Evolutionary conservation across 2,797 vertebrate species (phyloP), one percentile per base, ranked within the genome.

Genomic region (Enteromius afrohamiltoni): DNA sequence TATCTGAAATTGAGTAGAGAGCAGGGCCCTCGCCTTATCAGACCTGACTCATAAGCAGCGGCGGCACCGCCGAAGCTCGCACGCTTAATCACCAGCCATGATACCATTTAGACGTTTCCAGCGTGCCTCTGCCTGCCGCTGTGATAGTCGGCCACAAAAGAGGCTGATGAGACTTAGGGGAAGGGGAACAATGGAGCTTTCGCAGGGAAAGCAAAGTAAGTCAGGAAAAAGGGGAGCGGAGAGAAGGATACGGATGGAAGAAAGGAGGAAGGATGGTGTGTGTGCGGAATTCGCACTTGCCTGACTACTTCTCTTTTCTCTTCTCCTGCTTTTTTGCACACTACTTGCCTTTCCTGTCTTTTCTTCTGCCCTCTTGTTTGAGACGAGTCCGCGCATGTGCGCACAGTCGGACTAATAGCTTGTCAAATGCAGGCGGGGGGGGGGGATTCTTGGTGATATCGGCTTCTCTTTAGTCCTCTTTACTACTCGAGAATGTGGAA

Each of bases 1-100:
- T 99, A 99, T 99, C 98, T 99, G 97, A 99, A 99, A 99, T 99
- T 99, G 98, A 99, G 97, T 99, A 97, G 98, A 99, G 98, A 98
- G 98, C 97, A 96, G 98, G 95, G 96, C 94, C 96, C 88, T 86
- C 83, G 85, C 93, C 97, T 99, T 99, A 99, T 99, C 98, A 98
- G 97, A 98, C 98, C 98, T 98, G 97, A 99, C 98, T 99, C 98
- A 98, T 99, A 99, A 99, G 98, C 97, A 97, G 97, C 96, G 96
- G 96, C 97, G 97, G 83, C 86, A 84, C 88, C 76, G 83, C 84
- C 37, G 88, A 85, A 87, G 88, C 83, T 85, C 69, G 83, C 86
- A 26, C 80, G 86, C 86, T 99, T 99, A 99, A 99, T 99, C 98
- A 98, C 96, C 95, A 97, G 96, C 97, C 96, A 97, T 98, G 97